These are phyloP conservation scores for Lateolabrax maculatus DNA, from an alignment of 2,797 vertebrate genomes.

Conservation along the genomic window DNA sequence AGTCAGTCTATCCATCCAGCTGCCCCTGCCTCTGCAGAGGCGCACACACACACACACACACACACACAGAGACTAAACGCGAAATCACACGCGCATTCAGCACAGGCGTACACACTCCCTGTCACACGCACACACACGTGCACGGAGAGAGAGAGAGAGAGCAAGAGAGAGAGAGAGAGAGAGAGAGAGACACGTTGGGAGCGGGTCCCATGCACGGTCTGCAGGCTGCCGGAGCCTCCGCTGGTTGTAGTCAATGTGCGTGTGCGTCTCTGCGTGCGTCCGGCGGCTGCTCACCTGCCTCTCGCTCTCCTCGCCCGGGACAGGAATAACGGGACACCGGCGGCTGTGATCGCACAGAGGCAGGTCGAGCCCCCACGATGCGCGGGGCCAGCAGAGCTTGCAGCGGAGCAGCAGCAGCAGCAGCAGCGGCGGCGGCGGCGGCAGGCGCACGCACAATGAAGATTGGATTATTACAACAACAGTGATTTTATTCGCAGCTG, in stretches of 20 bases:
- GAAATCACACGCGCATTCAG: conserved; percentile 30
- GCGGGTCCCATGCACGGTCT: conserved; percentile 71
- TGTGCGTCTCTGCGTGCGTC: conserved; percentile 73
- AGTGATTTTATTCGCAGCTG: conserved; percentile 74
- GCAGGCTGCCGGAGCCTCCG: conserved; percentile 62
- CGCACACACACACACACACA: conserved; percentile 57
- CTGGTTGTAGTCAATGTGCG: conserved; percentile 60
- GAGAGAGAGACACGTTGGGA: conserved; percentile 52
- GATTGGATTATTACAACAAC: conserved; percentile 87
- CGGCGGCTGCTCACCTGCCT: conserved; percentile 66
- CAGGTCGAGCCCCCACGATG: conserved; percentile 68
- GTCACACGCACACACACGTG: conserved; percentile 22
- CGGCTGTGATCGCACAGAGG: conserved; percentile 65
- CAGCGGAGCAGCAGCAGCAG: conserved; percentile 68
- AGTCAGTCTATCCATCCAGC: conserved; percentile 75
- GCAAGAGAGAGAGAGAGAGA: conserved; percentile 5
- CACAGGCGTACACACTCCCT: conserved; percentile 6
- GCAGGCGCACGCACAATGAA: conserved; percentile 71
- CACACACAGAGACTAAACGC: too few relatives aligned
- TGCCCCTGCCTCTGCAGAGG: conserved; percentile 81
- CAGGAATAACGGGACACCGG: conserved; percentile 76
- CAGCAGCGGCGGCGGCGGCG: conserved; percentile 47
- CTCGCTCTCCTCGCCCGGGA: conserved; percentile 69
- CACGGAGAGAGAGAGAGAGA: conserved; percentile 20
- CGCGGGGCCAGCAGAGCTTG: conserved; percentile 76